Percentiles rank a stretch among this genome's conserved stretches.
Evolutionary conservation across 2,113 vertebrate genomes (phyloP).

Genomic region (Otis tarda): DNA sequence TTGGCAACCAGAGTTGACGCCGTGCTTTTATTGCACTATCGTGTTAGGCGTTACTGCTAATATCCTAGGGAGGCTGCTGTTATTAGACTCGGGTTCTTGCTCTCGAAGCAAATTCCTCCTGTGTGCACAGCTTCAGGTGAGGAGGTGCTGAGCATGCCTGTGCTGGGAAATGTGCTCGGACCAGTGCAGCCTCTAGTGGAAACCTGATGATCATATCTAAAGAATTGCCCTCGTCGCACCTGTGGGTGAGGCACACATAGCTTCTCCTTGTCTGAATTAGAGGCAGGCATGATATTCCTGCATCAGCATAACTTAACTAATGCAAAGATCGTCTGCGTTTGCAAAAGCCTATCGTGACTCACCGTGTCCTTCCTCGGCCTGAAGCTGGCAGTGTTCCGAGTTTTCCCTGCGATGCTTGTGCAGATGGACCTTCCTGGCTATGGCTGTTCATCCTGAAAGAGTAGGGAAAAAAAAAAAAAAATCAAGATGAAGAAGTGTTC

Average conservation of each 20-base stretch:
- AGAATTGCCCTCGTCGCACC: not conserved
- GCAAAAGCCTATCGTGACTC: not conserved
- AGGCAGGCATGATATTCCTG: not conserved
- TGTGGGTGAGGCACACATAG: not conserved
- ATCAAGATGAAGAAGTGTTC: not conserved
- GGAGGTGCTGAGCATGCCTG: not conserved
- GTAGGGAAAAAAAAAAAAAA: not conserved
- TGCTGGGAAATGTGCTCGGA: not conserved
- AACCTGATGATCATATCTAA: not conserved
- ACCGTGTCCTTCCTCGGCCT: not conserved
- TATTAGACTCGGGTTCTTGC: not conserved
- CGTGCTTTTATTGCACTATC: not conserved
- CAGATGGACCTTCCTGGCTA: not conserved
- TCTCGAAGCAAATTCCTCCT: not conserved
- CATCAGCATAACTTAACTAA: not conserved
- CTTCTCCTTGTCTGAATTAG: not conserved
- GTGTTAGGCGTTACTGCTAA: not conserved
- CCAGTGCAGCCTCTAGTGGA: conserved; percentile 53
- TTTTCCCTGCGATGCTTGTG: fast-evolving
- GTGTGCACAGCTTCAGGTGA: not conserved
- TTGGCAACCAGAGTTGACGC: not conserved
- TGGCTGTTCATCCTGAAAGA: not conserved
- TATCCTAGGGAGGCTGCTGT: not conserved
- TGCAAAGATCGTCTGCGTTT: not conserved
- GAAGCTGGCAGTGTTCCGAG: not conserved